phyloP scores from a whole-genome alignment of 2,797 vertebrate genomes.

The Pangasius mekongensis region DNA sequence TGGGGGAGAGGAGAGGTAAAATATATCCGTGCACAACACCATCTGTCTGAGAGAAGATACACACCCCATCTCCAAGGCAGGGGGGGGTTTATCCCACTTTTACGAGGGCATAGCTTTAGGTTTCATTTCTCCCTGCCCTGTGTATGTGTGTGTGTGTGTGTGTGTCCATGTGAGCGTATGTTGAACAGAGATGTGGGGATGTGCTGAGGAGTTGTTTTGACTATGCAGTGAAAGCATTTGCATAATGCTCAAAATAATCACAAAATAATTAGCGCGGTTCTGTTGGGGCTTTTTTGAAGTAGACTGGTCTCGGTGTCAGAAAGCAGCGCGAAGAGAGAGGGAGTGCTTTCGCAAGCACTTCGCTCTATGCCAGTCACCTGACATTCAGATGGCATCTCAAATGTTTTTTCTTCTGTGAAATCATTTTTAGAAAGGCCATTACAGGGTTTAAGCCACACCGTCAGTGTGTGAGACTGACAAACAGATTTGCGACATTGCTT shows the following conservation, averaged over 20 bases:
- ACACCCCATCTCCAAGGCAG: constrained; percentile 64
- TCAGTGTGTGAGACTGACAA: not conserved
- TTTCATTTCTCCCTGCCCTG: constrained; percentile 44
- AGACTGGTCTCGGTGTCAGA: constrained; percentile 45
- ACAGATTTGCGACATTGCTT: constrained; percentile 10
- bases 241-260: constrained; percentile 60
- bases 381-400: constrained; percentile 26
- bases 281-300: constrained; percentile 49
- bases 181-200: constrained; percentile 60
- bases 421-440: constrained; percentile 27
- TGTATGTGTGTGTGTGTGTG: constrained; percentile 19
- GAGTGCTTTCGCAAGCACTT: constrained; percentile 7
- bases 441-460: not conserved
- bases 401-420: constrained; percentile 1
- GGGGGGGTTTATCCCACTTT: constrained; percentile 53
- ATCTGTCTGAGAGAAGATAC: constrained; percentile 85
- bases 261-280: constrained; percentile 57
- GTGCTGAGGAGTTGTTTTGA: constrained; percentile 56
- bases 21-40: constrained; percentile 84
- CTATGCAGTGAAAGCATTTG: constrained; percentile 53
- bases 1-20: constrained; percentile 73
- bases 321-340: not conserved
- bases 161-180: constrained; percentile 63
- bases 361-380: constrained; percentile 12
- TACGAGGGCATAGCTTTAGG: constrained; percentile 52